Evolutionary conservation across 1,140 invertebrate species (phyloP), one percentile per base, ranked within the genome.

Genomic region (Melipona quadrifasciata): DNA sequence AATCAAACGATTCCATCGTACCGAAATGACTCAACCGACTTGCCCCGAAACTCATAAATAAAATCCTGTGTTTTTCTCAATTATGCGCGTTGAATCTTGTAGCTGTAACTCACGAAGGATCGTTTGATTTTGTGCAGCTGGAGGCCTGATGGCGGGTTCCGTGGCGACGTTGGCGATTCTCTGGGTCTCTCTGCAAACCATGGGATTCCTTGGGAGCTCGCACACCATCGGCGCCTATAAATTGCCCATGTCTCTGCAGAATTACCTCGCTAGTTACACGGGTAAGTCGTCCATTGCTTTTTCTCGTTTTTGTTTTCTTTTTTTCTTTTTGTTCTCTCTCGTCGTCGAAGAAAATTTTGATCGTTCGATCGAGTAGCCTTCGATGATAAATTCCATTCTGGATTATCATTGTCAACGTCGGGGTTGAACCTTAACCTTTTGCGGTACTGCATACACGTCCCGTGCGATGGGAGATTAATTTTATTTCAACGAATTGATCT

Each of bases 131-230:
- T 88, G 86, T 81, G 55, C 89, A 94, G 94, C 92, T 65, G 91
- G 93, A 53, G 91, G 91, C 88, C 88, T 94, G 51, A 94, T 94
- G 94, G 94, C 93, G 73, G 91, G 93, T 58, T 94, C 93, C 1
- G 86, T 94, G 68, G 93, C 92, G 53, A 92, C 90, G 76, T 34
- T 94, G n/a, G 93, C 93, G n/a, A 90, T 93, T 1, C 71, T 94
- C 71, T 94, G 93, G 92, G 61, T 94, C 12, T 89, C 90, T 19
- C 79, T 94, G 8, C 94, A 94, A 76, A 90, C 93, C 6, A 90
- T 93, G 88, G 93, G 93, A 53, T 90, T 92, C n/a, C 79, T 94
- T 27, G 92, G 93, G 11, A 89, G 90, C 1, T 86, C 89, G 0
- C 81, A 93, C 67, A 87, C 87, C 2, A 91, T 92, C 24, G 88